Percentiles rank a stretch among this genome's conserved stretches.
Conservation (phyloP, 2,888 invertebrate genomes). For the Drosophila atripex region DNA sequence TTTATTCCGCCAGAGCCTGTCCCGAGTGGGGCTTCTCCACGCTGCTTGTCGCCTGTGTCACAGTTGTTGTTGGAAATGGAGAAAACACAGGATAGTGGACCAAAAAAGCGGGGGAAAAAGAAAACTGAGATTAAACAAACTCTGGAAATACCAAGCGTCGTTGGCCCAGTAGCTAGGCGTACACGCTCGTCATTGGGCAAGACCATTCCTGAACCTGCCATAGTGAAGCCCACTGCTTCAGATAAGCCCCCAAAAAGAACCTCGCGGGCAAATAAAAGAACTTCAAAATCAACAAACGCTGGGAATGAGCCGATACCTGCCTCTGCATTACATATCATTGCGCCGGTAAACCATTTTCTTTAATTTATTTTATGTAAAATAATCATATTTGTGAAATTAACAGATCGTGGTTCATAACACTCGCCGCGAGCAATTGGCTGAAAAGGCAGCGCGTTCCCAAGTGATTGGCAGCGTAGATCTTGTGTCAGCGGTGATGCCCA, state of each 20-base stretch:
- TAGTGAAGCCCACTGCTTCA: background rate
- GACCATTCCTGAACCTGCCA: background rate
- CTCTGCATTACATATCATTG: slow-evolving; percentile 2
- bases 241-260: slow-evolving; percentile 5
- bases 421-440: slow-evolving; percentile 41
- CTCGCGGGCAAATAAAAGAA: background rate
- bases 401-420: background rate
- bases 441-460: slow-evolving; percentile 62
- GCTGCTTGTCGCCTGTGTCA: slow-evolving; percentile 54
- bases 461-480: slow-evolving; percentile 72
- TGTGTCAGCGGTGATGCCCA: slow-evolving; percentile 66
- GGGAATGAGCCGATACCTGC: background rate
- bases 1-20: background rate
- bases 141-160: background rate
- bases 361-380: background rate
- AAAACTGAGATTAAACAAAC: background rate
- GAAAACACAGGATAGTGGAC: background rate
- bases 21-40: background rate
- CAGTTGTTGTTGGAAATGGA: slow-evolving; percentile 56
- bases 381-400: background rate
- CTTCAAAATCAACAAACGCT: background rate
- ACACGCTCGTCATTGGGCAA: slow-evolving; percentile 53
- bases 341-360: background rate
- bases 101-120: background rate
- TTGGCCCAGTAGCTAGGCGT: slow-evolving; percentile 49